Evolutionary conservation across 2,888 invertebrate genomes (phyloP), one percentile per base, ranked within the genome.

Genomic region (Napeogenes inachia): DNA sequence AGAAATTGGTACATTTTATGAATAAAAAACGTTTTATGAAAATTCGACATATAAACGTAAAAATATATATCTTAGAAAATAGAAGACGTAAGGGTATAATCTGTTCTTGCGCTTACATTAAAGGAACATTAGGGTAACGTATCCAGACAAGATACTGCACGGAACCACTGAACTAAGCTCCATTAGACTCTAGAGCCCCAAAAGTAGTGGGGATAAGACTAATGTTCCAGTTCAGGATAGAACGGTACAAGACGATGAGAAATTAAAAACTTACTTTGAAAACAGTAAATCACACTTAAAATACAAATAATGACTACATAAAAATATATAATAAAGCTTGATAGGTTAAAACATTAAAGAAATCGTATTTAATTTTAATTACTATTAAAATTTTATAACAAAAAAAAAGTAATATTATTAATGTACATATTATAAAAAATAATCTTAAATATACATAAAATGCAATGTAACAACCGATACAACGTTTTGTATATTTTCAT

Each of bases 101-200:
- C 56, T 56, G 56, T 53, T 30, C 56, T 56, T 53, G 58, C 61
- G 61, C 71, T 75, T 70, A 77, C 79, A 81, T 81, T 78, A 80
- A 73, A 72, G 73, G 71, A 69, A 75, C 80, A 81, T 81, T 80
- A 81, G 74, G 70, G 74, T 70, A 71, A 69, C 70, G 55, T 76
- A 75, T 76, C 71, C 72, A 70, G 71, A 62, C 62, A 68, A 57
- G 53, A 54, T 59, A 54, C 33, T 45, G 66, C 62, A 57, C 50
- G 59, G 46, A 60, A 67, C 80, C 79, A 78, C 63, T 3, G 3
- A 64, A 67, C 13, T 47, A 56, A 59, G 71, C 71, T 54, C 67
- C 59, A 55, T 67, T 68, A 70, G 67, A 68, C 62, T 64, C 10
- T 35, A 42, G 66, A 70, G 65, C 64, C 63, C 60, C 54, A 45